Conservation (phyloP, 2,797 vertebrate species). For the Chelonia mydas region DNA sequence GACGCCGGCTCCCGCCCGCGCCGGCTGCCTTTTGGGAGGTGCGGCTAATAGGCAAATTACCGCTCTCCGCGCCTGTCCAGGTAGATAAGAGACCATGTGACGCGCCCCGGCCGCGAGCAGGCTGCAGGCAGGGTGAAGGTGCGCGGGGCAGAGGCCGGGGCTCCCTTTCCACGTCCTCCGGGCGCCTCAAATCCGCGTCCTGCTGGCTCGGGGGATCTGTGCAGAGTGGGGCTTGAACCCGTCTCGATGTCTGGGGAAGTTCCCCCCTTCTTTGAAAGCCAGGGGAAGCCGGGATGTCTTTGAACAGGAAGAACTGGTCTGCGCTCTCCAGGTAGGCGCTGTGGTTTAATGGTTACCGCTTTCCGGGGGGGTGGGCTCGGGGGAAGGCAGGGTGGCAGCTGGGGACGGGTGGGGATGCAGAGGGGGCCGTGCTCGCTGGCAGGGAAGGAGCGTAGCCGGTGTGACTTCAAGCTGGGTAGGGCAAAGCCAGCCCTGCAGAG, state of each 20-base stretch:
- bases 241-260: conserved; percentile 1
- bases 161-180: neutral
- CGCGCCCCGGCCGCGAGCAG: conserved; percentile 49
- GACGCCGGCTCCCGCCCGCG: conserved; percentile 53
- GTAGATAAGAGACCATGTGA: conserved; percentile 89
- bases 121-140: conserved; percentile 87
- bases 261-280: conserved; percentile 9
- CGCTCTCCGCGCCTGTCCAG: conserved; percentile 61
- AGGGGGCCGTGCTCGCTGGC: neutral
- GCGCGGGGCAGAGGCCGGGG: conserved; percentile 66
- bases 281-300: conserved; percentile 83
- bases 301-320: conserved; percentile 91
- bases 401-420: neutral
- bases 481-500: neutral
- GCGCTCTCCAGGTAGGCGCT: conserved; percentile 92
- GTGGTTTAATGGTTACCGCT: neutral
- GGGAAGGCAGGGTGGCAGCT: fast-evolving
- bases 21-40: conserved; percentile 57
- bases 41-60: conserved; percentile 72
- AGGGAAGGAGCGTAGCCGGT: neutral
- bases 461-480: neutral
- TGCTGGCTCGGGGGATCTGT: fast-evolving
- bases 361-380: neutral
- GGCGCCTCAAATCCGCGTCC: neutral
- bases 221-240: neutral